Evolutionary conservation across 2,113 vertebrate species (phyloP).

Genomic region (Corydoras sp.): DNA sequence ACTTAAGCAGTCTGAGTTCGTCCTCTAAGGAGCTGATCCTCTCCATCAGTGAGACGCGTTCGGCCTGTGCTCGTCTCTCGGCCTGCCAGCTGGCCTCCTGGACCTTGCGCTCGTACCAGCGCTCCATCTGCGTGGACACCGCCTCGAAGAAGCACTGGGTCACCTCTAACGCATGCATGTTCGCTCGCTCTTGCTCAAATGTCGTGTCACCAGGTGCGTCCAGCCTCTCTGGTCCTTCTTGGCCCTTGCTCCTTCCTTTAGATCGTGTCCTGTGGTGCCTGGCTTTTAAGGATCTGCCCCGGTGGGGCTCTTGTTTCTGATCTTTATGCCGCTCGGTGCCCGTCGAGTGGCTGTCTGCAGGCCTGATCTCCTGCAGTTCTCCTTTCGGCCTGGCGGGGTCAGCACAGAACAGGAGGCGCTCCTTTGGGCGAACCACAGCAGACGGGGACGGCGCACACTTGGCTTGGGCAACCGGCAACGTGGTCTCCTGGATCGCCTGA

Average conservation of each 20-base stretch:
- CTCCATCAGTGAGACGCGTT: conserved; percentile 74
- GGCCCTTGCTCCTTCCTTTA: conserved; percentile 63
- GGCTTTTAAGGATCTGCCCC: conserved; percentile 58
- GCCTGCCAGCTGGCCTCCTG: conserved; percentile 84
- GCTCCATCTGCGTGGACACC: conserved; percentile 91
- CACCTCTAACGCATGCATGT: conserved; percentile 83
- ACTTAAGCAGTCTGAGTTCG: conserved; percentile 79
- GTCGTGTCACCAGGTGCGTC: conserved; percentile 47
- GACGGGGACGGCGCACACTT: conserved; percentile 56
- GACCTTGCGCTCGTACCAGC: conserved; percentile 93
- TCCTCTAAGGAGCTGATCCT: conserved; percentile 83
- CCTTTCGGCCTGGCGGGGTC: conserved; percentile 56
- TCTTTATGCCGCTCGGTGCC: conserved; percentile 49
- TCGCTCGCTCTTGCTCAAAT: conserved; percentile 59
- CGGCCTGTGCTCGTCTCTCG: conserved; percentile 75
- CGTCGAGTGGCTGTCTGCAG: conserved; percentile 53
- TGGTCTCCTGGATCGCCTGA: conserved; percentile 42
- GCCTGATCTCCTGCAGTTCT: conserved; percentile 56
- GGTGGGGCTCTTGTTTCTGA: conserved; percentile 57
- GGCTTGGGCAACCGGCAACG: conserved; percentile 35
- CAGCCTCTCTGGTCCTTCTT: conserved; percentile 50
- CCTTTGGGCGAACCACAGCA: conserved; percentile 83
- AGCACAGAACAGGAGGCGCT: conserved; percentile 55
- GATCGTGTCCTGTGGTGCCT: conserved; percentile 72
- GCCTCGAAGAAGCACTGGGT: conserved; percentile 95